Conservation (phyloP, 2,888 invertebrate genomes). For the Itoplectis maculator region DNA sequence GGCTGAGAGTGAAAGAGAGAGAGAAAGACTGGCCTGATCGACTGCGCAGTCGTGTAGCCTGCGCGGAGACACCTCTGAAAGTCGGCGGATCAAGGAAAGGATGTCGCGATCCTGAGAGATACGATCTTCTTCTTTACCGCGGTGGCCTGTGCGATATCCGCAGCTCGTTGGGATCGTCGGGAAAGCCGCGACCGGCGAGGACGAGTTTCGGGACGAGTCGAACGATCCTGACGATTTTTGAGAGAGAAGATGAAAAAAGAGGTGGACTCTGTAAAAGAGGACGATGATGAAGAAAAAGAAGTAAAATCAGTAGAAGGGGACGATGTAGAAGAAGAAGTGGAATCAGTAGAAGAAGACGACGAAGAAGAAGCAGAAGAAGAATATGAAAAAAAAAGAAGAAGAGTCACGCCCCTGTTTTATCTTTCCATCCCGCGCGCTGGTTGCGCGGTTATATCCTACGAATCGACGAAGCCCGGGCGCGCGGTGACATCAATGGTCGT, state of each 20-base stretch:
- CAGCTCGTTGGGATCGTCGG: neutral
- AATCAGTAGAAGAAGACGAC: too few species aligned
- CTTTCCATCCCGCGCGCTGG: slow-evolving; percentile 20
- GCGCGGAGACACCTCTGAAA: slow-evolving; percentile 32
- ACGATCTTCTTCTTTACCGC: slow-evolving; percentile 72
- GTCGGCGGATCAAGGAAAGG: slow-evolving; percentile 82
- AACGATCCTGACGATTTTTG: slow-evolving; percentile 4
- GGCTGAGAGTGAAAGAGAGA: slow-evolving; percentile 30
- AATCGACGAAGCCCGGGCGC: slow-evolving; percentile 60
- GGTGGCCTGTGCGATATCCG: slow-evolving; percentile 38
- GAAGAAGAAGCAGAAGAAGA: too few species aligned
- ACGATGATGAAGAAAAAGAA: slow-evolving; percentile 3
- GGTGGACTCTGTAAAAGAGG: neutral
- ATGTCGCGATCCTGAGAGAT: slow-evolving; percentile 81
- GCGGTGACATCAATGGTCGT: slow-evolving; percentile 77
- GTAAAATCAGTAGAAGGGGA: neutral
- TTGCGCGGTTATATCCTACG: slow-evolving; percentile 32
- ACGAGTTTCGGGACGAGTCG: neutral
- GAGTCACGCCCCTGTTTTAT: slow-evolving; percentile 62
- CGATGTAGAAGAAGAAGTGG: too few species aligned
- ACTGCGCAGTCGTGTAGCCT: neutral
- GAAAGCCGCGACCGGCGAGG: slow-evolving; percentile 2
- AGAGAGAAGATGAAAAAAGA: neutral
- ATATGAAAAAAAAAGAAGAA: neutral
- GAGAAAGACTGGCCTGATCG: neutral